A percentile compares a stretch with the other conserved stretches of the same genome.
Evolutionary conservation across 2,888 invertebrate species (phyloP).

Genomic region (Parnassius apollo): DNA sequence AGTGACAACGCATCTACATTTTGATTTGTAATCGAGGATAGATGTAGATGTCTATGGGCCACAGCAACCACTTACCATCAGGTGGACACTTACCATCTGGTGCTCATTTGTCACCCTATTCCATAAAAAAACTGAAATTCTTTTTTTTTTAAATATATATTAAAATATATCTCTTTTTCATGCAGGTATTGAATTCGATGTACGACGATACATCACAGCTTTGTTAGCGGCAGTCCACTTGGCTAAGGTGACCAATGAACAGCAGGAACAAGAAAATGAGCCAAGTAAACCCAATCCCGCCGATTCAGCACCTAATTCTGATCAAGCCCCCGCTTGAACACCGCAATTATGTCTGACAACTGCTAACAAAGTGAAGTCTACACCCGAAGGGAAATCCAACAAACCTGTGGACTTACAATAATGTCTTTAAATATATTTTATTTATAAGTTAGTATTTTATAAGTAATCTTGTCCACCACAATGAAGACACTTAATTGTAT

Average conservation of each 20-base stretch:
- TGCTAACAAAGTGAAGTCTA: conserved; percentile 55
- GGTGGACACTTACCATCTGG: too few relatives aligned
- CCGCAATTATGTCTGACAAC: conserved; percentile 51
- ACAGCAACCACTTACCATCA: too few relatives aligned
- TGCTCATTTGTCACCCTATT: too few relatives aligned
- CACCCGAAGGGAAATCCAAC: conserved; percentile 65
- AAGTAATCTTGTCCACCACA: conserved; percentile 43
- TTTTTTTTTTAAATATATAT: too few relatives aligned
- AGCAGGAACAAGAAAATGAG: conserved; percentile 45
- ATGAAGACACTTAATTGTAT: conserved; percentile 38
- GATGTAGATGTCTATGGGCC: too few relatives aligned
- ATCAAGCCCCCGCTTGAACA: conserved; percentile 46
- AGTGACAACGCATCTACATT: too few relatives aligned
- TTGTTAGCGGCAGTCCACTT: conserved; percentile 69
- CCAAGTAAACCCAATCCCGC: conserved; percentile 35
- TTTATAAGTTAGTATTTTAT: conserved; percentile 30
- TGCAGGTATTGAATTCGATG: conserved; percentile 68
- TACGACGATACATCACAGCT: conserved; percentile 68
- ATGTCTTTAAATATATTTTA: conserved; percentile 25
- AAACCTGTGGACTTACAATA: conserved; percentile 36
- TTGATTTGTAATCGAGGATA: too few relatives aligned
- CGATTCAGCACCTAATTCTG: conserved; percentile 36
- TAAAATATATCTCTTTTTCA: neutral
- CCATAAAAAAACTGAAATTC: too few relatives aligned
- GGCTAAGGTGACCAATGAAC: conserved; percentile 63